These are phyloP conservation scores for Drosophila sp. DNA, from an alignment of 1,140 invertebrate genomes.

Conservation along the genomic window DNA sequence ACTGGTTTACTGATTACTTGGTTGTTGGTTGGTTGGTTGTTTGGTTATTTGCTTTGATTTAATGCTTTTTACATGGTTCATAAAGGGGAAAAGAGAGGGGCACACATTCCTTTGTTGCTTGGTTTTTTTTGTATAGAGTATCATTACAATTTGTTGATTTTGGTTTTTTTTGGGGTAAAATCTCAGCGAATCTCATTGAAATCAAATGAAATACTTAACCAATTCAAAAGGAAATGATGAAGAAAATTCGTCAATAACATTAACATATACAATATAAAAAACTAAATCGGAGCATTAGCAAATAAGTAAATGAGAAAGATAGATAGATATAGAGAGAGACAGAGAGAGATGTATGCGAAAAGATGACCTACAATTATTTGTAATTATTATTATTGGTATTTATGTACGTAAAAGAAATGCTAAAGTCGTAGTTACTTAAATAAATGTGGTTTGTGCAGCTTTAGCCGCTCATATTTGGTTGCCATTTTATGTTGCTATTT, in stretches of 20 bases:
- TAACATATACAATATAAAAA: slow-evolving; percentile 49
- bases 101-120: slow-evolving; percentile 48
- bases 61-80: slow-evolving; percentile 60
- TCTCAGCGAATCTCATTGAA: slow-evolving; percentile 51
- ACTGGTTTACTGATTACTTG: slow-evolving; percentile 56
- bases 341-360: slow-evolving; percentile 45
- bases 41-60: slow-evolving; percentile 71
- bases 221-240: slow-evolving; percentile 29
- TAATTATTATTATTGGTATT: slow-evolving; percentile 19
- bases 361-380: slow-evolving; percentile 52
- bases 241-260: slow-evolving; percentile 27
- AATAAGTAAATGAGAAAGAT: slow-evolving; percentile 51
- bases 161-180: slow-evolving; percentile 41
- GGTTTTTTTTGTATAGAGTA: slow-evolving; percentile 35
- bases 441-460: slow-evolving; percentile 45
- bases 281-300: slow-evolving; percentile 58
- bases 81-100: slow-evolving; percentile 23
- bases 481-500: slow-evolving; percentile 45
- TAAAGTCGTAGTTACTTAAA: slow-evolving; percentile 57
- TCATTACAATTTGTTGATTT: slow-evolving; percentile 27
- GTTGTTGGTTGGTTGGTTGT: slow-evolving; percentile 43
- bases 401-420: slow-evolving; percentile 44
- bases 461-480: slow-evolving; percentile 63
- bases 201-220: slow-evolving; percentile 57
- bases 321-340: slow-evolving; percentile 13